Base-by-base conservation (phyloP, 2,113 vertebrate species). In the Sceloporus undulatus region DNA sequence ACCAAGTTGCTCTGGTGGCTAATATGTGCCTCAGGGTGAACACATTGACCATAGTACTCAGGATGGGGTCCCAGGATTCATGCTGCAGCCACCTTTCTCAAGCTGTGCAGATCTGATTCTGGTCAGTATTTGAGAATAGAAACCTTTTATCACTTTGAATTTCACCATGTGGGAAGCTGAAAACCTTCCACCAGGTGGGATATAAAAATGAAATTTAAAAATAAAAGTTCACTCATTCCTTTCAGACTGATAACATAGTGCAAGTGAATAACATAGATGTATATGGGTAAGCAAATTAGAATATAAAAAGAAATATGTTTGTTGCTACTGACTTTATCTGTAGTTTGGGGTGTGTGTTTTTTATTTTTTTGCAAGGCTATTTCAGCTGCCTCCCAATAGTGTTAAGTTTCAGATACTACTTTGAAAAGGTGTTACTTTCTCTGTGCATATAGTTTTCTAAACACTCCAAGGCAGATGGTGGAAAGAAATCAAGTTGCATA, bases 401-500 rank as follows among this genome's bases (percentile, higher is more conserved):
- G 23, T 77, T 80, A 78, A 65, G 71, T 75, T 83, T 16, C 0
- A 0, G 84, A 68, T 29, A 19, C 56, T 71, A 75, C 19, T 4
- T 76, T 86, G 48, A 10, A 59, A 54, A 85, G 10, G 4, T 89
- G 92, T 88, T 85, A 52, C 6, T 74, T 27, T 86, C 75, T 68
- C 80, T 23, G 38, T 0, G 0, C 56, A 68, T 23, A 29, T 34
- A 66, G 21, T 84, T n/a, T 85, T 68, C 85, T 25, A 25, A 4
- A 10, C n/a, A 59, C 75, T 48, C 73, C 59, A 83, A 77, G 73
- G 59, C 74, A 70, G 79, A 77, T 88, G 80, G 73, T 78, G 68
- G 68, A 83, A 77, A 77, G 73, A 83, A 77, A 56, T 83, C 19
- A 34, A 75, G n/a, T 56, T 76, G 59, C 27, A 77, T 74, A 38